Conservation (phyloP, 1,140 invertebrate species). For the Cydia splendana region DNA sequence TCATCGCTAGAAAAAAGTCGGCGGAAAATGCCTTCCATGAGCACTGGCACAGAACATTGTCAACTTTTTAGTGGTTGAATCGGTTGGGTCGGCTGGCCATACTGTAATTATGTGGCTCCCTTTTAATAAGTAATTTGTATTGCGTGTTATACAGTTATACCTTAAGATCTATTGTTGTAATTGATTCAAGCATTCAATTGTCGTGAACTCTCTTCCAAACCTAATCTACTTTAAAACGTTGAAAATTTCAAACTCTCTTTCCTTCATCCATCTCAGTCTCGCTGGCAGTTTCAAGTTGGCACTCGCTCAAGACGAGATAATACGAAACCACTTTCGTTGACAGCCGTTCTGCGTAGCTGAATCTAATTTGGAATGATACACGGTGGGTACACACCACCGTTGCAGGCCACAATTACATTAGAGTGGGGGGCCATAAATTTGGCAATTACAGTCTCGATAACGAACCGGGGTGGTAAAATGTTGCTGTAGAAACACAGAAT, state of each 20-base stretch:
- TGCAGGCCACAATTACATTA: slow-evolving; percentile 71
- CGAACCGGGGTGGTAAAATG: slow-evolving; percentile 64
- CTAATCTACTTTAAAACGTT: background rate
- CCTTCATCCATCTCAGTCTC: background rate
- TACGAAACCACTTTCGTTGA: slow-evolving; percentile 56
- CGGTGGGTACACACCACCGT: slow-evolving; percentile 49
- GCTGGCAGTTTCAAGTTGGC: background rate
- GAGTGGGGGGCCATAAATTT: slow-evolving; percentile 73
- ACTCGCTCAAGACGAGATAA: slow-evolving; percentile 35
- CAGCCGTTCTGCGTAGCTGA: slow-evolving; percentile 59
- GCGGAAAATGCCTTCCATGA: too few species aligned
- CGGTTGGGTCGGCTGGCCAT: too few species aligned
- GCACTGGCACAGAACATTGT: too few species aligned
- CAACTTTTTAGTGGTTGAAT: too few species aligned
- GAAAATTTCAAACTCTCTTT: background rate
- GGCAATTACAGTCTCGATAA: slow-evolving; percentile 69
- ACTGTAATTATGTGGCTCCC: too few species aligned
- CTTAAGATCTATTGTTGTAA: too few species aligned
- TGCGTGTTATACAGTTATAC: too few species aligned
- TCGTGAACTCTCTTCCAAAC: too few species aligned
- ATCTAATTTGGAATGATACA: slow-evolving; percentile 77
- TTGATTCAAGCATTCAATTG: too few species aligned
- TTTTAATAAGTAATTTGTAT: too few species aligned
- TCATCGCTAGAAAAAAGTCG: too few species aligned
- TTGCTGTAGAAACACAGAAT: slow-evolving; percentile 35